Evolutionary conservation across 2,113 vertebrate genomes (phyloP).

Genomic region (Saguinus midas): DNA sequence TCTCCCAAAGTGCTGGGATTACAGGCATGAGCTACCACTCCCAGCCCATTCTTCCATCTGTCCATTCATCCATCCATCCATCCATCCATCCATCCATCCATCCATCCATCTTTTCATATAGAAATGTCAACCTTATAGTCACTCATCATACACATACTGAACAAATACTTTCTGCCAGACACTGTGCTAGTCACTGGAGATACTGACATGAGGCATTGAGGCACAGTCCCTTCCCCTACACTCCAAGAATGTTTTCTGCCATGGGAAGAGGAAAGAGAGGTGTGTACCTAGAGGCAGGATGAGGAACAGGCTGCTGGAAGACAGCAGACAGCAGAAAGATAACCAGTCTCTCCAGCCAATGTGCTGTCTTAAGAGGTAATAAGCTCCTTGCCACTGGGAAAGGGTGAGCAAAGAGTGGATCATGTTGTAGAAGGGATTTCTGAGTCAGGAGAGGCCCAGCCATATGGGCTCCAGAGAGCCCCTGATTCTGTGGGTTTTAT

Average conservation of each 20-base stretch:
- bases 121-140: not conserved
- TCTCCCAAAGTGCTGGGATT: no score
- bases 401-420: not conserved
- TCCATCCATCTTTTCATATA: no score
- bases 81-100: not conserved
- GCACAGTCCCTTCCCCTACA: not conserved
- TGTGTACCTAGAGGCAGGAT: not conserved
- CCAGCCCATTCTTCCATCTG: no score
- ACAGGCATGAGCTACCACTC: no score
- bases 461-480: not conserved
- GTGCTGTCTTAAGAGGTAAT: no score
- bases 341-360: not conserved
- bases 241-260: not conserved
- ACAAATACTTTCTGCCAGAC: not conserved
- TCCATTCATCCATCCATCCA: no score
- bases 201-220: not conserved
- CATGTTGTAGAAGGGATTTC: not conserved
- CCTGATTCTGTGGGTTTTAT: not conserved
- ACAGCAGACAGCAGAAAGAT: not conserved
- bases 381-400: not conserved
- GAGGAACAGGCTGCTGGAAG: not conserved
- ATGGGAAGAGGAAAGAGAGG: not conserved
- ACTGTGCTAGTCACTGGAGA: not conserved
- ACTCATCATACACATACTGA: not conserved
- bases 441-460: not conserved